Percentiles rank a stretch among this genome's conserved stretches.
phyloP scores from a whole-genome alignment of 2,888 invertebrate genomes.

The Tuberolachnus salignus region DNA sequence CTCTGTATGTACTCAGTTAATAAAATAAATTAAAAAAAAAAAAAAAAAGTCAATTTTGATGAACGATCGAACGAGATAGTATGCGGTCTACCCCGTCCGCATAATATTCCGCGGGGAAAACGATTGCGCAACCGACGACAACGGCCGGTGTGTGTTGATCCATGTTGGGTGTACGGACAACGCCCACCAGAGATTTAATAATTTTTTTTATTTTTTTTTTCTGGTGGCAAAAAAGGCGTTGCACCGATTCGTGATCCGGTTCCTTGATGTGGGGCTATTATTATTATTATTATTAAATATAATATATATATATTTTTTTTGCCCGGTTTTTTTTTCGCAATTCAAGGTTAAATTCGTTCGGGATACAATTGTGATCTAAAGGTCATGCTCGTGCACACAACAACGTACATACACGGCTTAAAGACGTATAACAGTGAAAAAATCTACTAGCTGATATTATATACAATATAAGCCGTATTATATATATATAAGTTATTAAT shows the following conservation, averaged over 20 bases:
- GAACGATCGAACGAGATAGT: not conserved
- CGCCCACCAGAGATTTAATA: conserved; percentile 31
- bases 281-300: not conserved
- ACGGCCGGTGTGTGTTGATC: not conserved
- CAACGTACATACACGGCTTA: not conserved
- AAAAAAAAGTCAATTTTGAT: conserved; percentile 20
- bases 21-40: too few relatives aligned
- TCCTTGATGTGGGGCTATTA: conserved; percentile 36
- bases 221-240: conserved; percentile 49
- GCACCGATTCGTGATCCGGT: conserved; percentile 42
- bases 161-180: conserved; percentile 24
- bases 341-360: conserved; percentile 35
- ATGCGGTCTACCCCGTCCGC: not conserved
- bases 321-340: conserved; percentile 19
- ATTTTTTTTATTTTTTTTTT: too few relatives aligned
- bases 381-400: conserved; percentile 30
- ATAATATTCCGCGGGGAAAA: conserved; percentile 7
- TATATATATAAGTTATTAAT: not conserved
- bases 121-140: conserved; percentile 21
- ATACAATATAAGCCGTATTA: conserved; percentile 4
- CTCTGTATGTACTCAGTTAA: not conserved
- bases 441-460: not conserved
- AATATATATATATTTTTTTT: conserved; percentile 37
- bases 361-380: conserved; percentile 40
- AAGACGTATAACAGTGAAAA: not conserved